These are phyloP conservation scores for Ephestia elutella DNA, from an alignment of 1,140 invertebrate species.

Conservation along the genomic window DNA sequence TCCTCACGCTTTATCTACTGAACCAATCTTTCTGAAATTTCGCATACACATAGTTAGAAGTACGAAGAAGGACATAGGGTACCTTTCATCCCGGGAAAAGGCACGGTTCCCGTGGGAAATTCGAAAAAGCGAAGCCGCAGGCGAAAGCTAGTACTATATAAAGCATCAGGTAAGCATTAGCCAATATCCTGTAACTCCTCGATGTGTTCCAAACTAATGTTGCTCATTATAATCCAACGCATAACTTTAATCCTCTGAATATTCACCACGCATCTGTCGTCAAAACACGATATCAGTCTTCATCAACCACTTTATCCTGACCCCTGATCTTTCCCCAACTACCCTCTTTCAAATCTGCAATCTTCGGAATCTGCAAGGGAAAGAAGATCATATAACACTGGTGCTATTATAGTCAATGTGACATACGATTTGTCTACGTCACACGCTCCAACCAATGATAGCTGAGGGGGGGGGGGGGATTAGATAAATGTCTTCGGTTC, in stretches of 20 bases:
- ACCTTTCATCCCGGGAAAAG: no score
- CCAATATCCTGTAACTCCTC: no score
- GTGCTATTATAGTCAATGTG: slow-evolving; percentile 10
- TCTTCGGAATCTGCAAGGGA: not conserved
- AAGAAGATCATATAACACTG: not conserved
- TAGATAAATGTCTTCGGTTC: slow-evolving; percentile 1
- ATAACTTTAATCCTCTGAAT: not conserved
- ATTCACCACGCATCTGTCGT: slow-evolving; percentile 9
- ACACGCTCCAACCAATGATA: slow-evolving; percentile 5
- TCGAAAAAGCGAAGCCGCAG: no score
- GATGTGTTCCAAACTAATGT: no score
- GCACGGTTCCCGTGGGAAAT: no score
- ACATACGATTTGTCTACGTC: slow-evolving; percentile 9
- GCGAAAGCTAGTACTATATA: no score
- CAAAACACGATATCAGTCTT: slow-evolving; percentile 10
- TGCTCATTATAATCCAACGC: not conserved
- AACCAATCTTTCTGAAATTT: no score
- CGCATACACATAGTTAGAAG: no score
- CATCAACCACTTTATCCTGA: slow-evolving; percentile 6
- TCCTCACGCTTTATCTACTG: no score
- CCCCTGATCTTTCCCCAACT: not conserved
- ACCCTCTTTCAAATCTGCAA: not conserved
- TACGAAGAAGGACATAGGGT: no score
- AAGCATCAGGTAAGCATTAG: no score
- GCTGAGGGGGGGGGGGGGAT: not conserved